Evolutionary conservation across 2,797 vertebrate species (phyloP), one percentile per base, ranked within the genome.

Genomic region (Melanotaenia pygmaea): DNA sequence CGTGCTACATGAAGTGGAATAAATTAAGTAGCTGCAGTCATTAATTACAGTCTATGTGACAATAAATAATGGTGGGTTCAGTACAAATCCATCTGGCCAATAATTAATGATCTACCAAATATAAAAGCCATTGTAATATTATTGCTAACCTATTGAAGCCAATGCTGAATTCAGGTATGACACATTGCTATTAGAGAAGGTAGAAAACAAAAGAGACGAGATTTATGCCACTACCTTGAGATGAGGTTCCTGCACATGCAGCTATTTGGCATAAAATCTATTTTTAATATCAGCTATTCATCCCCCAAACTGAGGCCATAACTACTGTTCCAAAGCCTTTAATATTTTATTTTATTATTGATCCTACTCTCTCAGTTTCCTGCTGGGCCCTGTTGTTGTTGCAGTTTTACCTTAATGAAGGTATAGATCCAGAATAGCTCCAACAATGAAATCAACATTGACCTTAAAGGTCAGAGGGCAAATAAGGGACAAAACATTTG

Each of bases 391-490:
- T 12, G 3, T 32, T 30, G 3, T 32, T 30, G 47, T 64, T 77
- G 73, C 14, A 62, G 54, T 18, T 53, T 61, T 37, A 69, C 34
- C 53, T 77, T 73, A 81, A 83, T 70, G 18, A 83, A 73, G 64
- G 66, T 68, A 59, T 38, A 53, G 70, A 24, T 74, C 53, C 47
- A 35, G 38, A 45, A 63, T 43, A 50, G 64, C 53, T 34, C 64
- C 20, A 50, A 58, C 32, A 56, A 58, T 70, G 34, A 80, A 62
- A 60, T 68, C 47, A 69, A 61, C 50, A 40, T 13, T 65, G 38
- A 37, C 72, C 53, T 22, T 38, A 53, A 72, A 68, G 82, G 76
- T 85, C 79, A 87, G 71, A 85, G 69, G 70, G 75, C 63, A 82
- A 24, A 81, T 5, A 45, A 45, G 28, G n/a, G 30, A 54, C 20